Base-by-base conservation (phyloP, 2,113 vertebrate species). In the Callocephalon fimbriatum region DNA sequence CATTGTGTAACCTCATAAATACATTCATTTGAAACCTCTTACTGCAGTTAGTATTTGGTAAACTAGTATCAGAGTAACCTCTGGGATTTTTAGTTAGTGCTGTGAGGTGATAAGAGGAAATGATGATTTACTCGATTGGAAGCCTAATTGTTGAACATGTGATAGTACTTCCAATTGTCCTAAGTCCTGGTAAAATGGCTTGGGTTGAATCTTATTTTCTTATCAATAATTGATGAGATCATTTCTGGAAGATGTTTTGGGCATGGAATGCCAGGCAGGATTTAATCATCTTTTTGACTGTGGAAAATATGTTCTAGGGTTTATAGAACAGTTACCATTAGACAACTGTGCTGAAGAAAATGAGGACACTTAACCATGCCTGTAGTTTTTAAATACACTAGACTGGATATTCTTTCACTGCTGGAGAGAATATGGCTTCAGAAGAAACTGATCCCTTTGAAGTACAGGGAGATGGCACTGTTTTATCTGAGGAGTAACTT, bases 401-500 rank as follows among this genome's bases (percentile, higher is more conserved):
- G 38, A 0, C 70, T 94, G 85, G 26, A 50, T 92, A 40, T 15
- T 75, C 48, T 65, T 65, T 58, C 38, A 9, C 66, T 88, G 67
- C 53, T 70, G 90, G 71, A 17, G 84, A 82, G 71, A 85, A 82
- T 45, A 42, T 16, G 80, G 67, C 88, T 92, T 71, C 78, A 91
- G 93, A 94, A 93, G 63, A 65, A 93, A 58, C 54, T 59, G 25
- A 66, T 86, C 65, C 38, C 90, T 95, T 96, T 97, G 90, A 93
- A 95, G 85, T 93, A 7, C 67, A 58, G 90, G 71, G 85, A 72
- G 40, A 32, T 0, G 1, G 53, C n/a, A 4, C 50, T 83, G 37
- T 75, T 59, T 93, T 93, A 88, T 79, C 78, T 62, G 37, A 79
- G 74, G n/a, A 61, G 9, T 56, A 90, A 68, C 87, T 90, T 75